Base-by-base conservation (phyloP, 2,797 vertebrate genomes). In the Linurgus olivaceus region DNA sequence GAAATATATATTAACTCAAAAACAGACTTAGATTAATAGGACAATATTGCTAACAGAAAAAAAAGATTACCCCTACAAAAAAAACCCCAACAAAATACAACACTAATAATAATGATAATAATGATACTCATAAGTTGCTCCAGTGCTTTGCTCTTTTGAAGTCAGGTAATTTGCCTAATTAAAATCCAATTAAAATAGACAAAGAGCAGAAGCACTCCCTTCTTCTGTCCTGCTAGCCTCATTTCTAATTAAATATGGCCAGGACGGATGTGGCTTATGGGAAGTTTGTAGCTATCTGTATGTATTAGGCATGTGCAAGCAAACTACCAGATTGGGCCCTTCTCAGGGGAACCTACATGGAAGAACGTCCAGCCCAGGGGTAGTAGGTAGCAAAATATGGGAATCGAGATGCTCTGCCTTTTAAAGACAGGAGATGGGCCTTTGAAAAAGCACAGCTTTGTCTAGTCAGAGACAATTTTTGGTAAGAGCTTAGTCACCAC, bases 181-280 rank as follows among this genome's bases (percentile, higher is more conserved):
- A 92, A 88, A 63, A 83, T 47, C 44, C 35, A 75, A 50, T 80
- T 86, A 88, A 86, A 88, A 68, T 20, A 88, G 54, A 71, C 23
- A 7, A 86, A 62, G 15, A 81, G 5, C 11, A 74, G 38, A 26
- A 84, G 3, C 12, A 40, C 31, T 77, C 25, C 18, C 12, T 77
- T 85, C 38, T 85, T 83, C 40, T 81, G n/a, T 81, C 50, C 74
- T 81, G 54, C n/a, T 72, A 74, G 15, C 20, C 59, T 57, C 0
- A 71, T 71, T 96, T 93, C 50, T 78, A 78, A 66, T 78, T 84
- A 90, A 92, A 62, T 86, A 86, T 40, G 54, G 51, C n/a, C 42
- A 90, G 68, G 54, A 55, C 66, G 75, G 45, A 68, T 72, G 42
- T 50, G 24, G 15, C 3, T 86, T 61, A 40, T 65, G 20, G 44